Percentiles rank a stretch among this genome's conserved stretches.
These are phyloP conservation scores for Drosophila flavopinicola DNA, from an alignment of 2,888 invertebrate species.

Conservation along the genomic window DNA sequence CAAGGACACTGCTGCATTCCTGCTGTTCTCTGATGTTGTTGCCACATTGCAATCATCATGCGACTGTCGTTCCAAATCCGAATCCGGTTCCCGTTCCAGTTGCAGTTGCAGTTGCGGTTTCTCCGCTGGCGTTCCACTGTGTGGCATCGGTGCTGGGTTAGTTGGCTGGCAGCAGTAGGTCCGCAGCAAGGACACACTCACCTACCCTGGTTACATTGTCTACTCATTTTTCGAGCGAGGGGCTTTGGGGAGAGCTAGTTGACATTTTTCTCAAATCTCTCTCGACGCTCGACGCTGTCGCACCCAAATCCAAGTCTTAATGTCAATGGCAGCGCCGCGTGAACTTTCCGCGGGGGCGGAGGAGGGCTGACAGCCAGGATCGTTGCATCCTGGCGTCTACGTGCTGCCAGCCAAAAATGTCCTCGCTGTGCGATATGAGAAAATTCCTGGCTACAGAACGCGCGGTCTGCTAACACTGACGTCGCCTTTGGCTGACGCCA, in stretches of 20 bases:
- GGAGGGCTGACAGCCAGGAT: conserved; percentile 23
- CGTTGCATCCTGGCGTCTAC: conserved; percentile 36
- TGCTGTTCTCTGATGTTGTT: not conserved
- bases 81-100: conserved; percentile 2
- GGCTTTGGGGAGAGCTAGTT: conserved; percentile 21
- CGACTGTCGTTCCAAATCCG: not conserved
- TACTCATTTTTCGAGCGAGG: conserved; percentile 59
- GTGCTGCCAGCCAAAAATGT: conserved; percentile 45
- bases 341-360: conserved; percentile 24
- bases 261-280: conserved; percentile 75
- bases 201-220: conserved; percentile 57
- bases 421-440: conserved; percentile 60
- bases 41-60: not conserved
- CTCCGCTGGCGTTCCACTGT: conserved; percentile 18
- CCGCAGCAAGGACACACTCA: conserved; percentile 42
- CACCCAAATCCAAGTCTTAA: conserved; percentile 34
- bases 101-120: not conserved
- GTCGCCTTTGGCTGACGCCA: conserved; percentile 41
- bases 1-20: not conserved
- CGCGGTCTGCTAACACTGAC: conserved; percentile 25
- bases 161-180: not conserved
- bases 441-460: conserved; percentile 55
- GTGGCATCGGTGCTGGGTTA: conserved; percentile 15
- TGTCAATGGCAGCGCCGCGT: conserved; percentile 48
- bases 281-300: conserved; percentile 26